Evolutionary conservation across 2,113 vertebrate species (phyloP), one percentile per base, ranked within the genome.

Genomic region (Peucedramus taeniatus): DNA sequence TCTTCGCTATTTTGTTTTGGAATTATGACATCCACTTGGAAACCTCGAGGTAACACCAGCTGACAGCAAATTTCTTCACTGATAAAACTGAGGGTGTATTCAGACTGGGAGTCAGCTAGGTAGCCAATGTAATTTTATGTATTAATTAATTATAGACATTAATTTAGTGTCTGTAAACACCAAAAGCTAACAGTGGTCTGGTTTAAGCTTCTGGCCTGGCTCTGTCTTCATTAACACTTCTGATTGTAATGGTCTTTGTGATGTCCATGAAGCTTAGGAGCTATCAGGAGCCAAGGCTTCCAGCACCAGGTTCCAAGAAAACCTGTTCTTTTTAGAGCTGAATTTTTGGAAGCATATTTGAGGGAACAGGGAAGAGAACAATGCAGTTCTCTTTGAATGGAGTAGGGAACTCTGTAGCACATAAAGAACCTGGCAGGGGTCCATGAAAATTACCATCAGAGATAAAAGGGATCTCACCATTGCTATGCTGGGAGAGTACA

Each of bases 391-490:
- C 57, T 85, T 31, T 87, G 84, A 96, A 92, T 89, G 91, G 79
- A 87, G 47, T 59, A 63, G 39, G 47, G 72, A 94, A 64, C 93
- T 93, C 93, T 84, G 63, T 50, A 90, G 92, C 72, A 81, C 69
- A 93, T 89, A 93, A 96, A 96, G 76, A 92, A 94, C 60, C 60
- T 96, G 95, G 92, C 95, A 90, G 68, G 31, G 33, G 16, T 68
- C 76, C 92, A 92, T 60, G 83, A 91, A 96, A 96, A 93, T 95
- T 97, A 90, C 78, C 81, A 93, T 89, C 54, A 50, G 89, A 97
- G 94, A 96, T 94, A 95, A 95, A 95, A 94, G 92, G 68, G 77
- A 93, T 95, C 89, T 89, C 93, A 95, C 88, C 64, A 86, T 93
- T 94, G 87, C 94, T 95, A 80, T 96, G 84, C 91, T 95, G 79